A percentile compares a stretch with the other conserved stretches of the same genome.
Evolutionary conservation across 2,113 vertebrate species (phyloP).

Genomic region (Vimba vimba): DNA sequence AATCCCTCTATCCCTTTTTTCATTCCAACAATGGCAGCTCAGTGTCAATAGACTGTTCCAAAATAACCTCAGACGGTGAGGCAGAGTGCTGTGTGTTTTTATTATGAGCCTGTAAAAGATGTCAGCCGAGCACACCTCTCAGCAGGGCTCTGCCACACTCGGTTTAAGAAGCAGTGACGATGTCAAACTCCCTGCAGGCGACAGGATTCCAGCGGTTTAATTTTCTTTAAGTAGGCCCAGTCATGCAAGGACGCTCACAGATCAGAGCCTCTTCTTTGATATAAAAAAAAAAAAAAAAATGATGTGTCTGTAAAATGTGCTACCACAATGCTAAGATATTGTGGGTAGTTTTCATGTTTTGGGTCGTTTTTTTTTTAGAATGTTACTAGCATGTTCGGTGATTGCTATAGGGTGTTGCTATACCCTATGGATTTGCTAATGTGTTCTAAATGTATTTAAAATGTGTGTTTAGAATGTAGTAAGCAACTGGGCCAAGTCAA

Average conservation of each 20-base stretch:
- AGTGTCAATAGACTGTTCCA: constrained; percentile 35
- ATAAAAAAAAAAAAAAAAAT: too few species aligned
- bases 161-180: constrained; percentile 26
- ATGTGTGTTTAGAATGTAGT: too few species aligned
- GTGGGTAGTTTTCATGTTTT: not conserved
- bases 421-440: not conserved
- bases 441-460: not conserved
- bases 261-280: not conserved
- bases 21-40: constrained; percentile 46
- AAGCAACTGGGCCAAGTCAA: not conserved
- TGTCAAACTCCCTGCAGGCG: constrained; percentile 28
- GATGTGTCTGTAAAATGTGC: not conserved
- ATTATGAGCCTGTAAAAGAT: constrained; percentile 44
- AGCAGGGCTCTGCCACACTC: constrained; percentile 34
- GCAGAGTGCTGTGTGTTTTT: constrained; percentile 42
- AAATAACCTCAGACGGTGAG: constrained; percentile 49
- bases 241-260: constrained; percentile 4
- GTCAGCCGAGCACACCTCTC: constrained; percentile 52
- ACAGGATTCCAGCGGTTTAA: constrained; percentile 48
- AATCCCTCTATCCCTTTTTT: constrained; percentile 35
- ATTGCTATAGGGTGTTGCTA: not conserved
- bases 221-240: constrained; percentile 27
- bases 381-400: too few species aligned
- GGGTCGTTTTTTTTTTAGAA: too few species aligned
- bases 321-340: not conserved